Conservation (phyloP, 2,113 vertebrate species). For the Seriola dumerili region DNA sequence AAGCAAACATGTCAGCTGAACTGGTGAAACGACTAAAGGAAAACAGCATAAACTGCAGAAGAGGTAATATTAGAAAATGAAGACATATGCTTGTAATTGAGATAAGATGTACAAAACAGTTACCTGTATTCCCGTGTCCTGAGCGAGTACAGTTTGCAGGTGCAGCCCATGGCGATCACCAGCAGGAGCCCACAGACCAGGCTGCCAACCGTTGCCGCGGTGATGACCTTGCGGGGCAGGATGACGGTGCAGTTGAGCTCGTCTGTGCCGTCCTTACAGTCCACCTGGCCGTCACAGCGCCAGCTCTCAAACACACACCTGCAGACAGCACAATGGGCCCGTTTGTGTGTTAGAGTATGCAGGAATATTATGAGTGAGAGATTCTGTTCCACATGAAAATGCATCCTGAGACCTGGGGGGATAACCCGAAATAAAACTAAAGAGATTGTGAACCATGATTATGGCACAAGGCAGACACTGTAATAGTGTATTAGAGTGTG, state of each 20-base stretch:
- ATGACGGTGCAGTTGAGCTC: slow-evolving; percentile 89
- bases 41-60: no score
- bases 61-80: not conserved
- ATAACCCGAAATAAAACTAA: not conserved
- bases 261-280: slow-evolving; percentile 91
- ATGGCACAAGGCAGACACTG: not conserved
- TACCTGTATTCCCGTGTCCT: slow-evolving; percentile 89
- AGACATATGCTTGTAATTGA: not conserved
- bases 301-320: slow-evolving; percentile 94
- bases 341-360: not conserved
- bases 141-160: slow-evolving; percentile 92
- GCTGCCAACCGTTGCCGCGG: slow-evolving; percentile 91
- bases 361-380: not conserved
- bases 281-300: slow-evolving; percentile 92
- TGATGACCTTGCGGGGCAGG: slow-evolving; percentile 93
- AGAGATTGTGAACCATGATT: not conserved
- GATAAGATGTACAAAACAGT: not conserved
- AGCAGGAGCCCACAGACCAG: slow-evolving; percentile 91
- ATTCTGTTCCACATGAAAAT: not conserved
- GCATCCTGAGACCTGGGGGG: not conserved
- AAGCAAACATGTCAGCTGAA: not conserved
- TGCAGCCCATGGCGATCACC: slow-evolving; percentile 93
- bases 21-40: no score
- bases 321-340: slow-evolving; percentile 28
- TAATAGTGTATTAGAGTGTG: not conserved